phyloP scores from a whole-genome alignment of 2,888 invertebrate genomes.

The Thymelicus acteon region DNA sequence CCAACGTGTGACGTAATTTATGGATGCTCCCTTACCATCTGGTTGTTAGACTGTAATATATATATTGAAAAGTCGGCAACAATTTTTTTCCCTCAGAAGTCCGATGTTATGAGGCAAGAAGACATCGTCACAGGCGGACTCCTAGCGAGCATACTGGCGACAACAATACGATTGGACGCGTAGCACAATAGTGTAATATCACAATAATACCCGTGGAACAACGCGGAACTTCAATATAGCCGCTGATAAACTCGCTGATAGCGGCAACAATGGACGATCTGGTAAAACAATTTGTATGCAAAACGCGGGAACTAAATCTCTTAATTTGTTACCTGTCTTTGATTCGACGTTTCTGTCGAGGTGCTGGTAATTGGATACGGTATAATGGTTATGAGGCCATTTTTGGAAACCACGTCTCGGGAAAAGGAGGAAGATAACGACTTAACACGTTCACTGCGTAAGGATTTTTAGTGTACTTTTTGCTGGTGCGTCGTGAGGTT shows the following conservation, averaged over 20 bases:
- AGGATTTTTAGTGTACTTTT: too few species aligned
- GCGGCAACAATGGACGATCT: conserved; percentile 65
- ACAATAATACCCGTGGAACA: conserved; percentile 38
- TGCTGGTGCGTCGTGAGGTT: too few species aligned
- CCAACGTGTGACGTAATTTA: too few species aligned
- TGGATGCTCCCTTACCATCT: too few species aligned
- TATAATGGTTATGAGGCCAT: background rate
- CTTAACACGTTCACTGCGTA: too few species aligned
- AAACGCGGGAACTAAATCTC: conserved; percentile 71
- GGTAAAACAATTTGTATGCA: conserved; percentile 77
- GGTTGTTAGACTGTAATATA: too few species aligned
- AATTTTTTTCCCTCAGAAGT: too few species aligned
- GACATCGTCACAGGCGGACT: too few species aligned
- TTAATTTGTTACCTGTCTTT: conserved; percentile 69
- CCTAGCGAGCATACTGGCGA: background rate
- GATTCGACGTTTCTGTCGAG: conserved; percentile 55
- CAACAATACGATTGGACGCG: conserved; percentile 20
- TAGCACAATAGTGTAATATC: conserved; percentile 38
- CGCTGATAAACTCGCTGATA: conserved; percentile 54
- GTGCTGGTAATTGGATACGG: conserved; percentile 34
- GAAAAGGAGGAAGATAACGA: too few species aligned
- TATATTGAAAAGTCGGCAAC: too few species aligned
- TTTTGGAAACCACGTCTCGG: too few species aligned
- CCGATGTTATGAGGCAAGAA: too few species aligned
- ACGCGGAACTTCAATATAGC: conserved; percentile 58